These are phyloP conservation scores for Blastobasis lacticolella DNA, from an alignment of 2,888 invertebrate species.

Conservation along the genomic window DNA sequence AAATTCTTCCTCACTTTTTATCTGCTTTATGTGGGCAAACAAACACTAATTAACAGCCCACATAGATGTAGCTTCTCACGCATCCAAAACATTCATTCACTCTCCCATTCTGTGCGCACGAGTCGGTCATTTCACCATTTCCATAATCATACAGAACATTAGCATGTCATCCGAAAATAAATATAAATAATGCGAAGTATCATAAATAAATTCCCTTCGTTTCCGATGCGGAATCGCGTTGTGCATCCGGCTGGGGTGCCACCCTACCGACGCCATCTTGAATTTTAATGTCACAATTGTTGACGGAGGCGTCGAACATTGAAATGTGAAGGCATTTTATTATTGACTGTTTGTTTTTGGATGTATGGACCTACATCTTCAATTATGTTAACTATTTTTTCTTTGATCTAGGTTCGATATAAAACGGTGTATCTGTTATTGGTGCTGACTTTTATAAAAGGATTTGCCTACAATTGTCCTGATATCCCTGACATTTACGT, in stretches of 20 bases:
- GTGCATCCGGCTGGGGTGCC: constrained; percentile 54
- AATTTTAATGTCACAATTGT: constrained; percentile 47
- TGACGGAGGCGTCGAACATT: constrained; percentile 15
- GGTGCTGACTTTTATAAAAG: constrained; percentile 3
- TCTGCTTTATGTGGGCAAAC: constrained; percentile 10
- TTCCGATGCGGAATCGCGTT: constrained; percentile 50
- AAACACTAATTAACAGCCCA: constrained; percentile 7
- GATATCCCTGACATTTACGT: too few relatives aligned
- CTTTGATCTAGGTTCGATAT: neutral
- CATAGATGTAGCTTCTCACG: constrained; percentile 8
- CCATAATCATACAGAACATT: constrained; percentile 43
- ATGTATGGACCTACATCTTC: neutral
- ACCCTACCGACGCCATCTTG: constrained; percentile 62
- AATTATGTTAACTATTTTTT: neutral
- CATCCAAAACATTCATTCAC: constrained; percentile 2
- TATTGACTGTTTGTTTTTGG: neutral
- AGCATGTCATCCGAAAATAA: constrained; percentile 44
- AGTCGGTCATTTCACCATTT: constrained; percentile 27
- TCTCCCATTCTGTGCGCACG: constrained; percentile 11
- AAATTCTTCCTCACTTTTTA: neutral
- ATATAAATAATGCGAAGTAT: constrained; percentile 40
- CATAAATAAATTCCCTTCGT: constrained; percentile 43
- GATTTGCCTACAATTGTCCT: neutral
- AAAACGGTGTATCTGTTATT: neutral
- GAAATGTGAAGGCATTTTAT: constrained; percentile 3